Conservation (phyloP, 1,140 invertebrate species). For the Cecropterus lyciades region DNA sequence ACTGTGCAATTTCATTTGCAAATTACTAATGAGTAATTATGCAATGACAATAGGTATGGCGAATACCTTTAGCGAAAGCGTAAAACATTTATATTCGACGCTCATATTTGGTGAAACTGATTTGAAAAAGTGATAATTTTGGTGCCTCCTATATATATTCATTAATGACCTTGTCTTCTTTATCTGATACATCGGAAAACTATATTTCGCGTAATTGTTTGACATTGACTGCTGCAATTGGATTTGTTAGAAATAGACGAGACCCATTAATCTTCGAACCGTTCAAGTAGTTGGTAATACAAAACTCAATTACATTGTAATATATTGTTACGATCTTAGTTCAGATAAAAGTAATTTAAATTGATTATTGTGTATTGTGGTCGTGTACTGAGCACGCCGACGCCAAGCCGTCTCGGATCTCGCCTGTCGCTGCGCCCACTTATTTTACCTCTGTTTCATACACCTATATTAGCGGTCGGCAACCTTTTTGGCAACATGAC, state of each 20-base stretch:
- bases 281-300: slow-evolving; percentile 1
- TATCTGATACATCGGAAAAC: not conserved
- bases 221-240: not conserved
- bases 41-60: not conserved
- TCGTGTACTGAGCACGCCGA: slow-evolving; percentile 37
- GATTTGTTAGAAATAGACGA: not conserved
- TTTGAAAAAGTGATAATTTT: not conserved
- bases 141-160: not conserved
- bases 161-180: not conserved
- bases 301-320: slow-evolving; percentile 21
- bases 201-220: not conserved
- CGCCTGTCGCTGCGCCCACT: slow-evolving; percentile 49
- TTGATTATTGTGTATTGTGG: slow-evolving; percentile 38
- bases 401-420: slow-evolving; percentile 63
- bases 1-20: not conserved
- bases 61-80: not conserved
- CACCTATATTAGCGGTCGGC: slow-evolving; percentile 7
- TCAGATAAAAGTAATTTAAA: slow-evolving; percentile 31
- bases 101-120: slow-evolving; percentile 1
- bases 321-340: slow-evolving; percentile 20
- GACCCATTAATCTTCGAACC: not conserved
- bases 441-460: slow-evolving; percentile 48
- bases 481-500: too few species aligned
- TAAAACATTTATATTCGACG: not conserved
- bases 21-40: not conserved